phyloP scores from a whole-genome alignment of 2,113 vertebrate species.

The Phalacrocorax aristotelis region DNA sequence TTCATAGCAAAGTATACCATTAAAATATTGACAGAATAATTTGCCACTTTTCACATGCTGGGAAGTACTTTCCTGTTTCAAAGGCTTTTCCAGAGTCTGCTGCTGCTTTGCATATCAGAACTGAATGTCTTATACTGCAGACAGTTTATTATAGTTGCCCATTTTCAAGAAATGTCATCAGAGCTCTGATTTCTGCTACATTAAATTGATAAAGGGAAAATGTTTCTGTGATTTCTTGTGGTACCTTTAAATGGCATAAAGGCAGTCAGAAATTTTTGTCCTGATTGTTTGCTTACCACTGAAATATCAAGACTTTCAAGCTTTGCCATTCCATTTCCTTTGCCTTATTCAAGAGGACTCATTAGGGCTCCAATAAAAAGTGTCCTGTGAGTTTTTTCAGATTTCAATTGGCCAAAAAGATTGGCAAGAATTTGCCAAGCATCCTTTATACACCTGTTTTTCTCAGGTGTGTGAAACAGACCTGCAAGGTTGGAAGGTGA shows the following conservation, averaged over 20 bases:
- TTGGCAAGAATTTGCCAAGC: neutral
- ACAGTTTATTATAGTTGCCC: constrained; percentile 30
- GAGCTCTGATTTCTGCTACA: constrained; percentile 21
- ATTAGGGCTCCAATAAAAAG: neutral
- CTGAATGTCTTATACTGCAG: constrained; percentile 16
- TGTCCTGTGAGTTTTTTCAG: neutral
- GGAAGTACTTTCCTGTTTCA: constrained; percentile 6
- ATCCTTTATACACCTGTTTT: neutral
- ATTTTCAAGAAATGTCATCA: constrained; percentile 51
- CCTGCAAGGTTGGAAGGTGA: neutral
- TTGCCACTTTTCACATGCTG: constrained; percentile 43
- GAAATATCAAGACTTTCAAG: neutral
- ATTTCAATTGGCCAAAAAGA: neutral
- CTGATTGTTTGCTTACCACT: neutral
- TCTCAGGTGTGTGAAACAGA: neutral
- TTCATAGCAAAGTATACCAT: constrained; percentile 15
- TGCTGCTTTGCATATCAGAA: constrained; percentile 59
- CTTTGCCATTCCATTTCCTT: neutral
- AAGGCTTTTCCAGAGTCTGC: constrained; percentile 3
- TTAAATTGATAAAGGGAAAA: constrained; percentile 25
- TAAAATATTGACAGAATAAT: constrained; percentile 60
- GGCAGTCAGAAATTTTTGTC: neutral
- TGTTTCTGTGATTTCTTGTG: constrained; percentile 14
- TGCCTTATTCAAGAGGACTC: neutral
- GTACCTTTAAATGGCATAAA: neutral